phyloP scores from a whole-genome alignment of 1,140 invertebrate species.

The Drosophila kurseongensis region DNA sequence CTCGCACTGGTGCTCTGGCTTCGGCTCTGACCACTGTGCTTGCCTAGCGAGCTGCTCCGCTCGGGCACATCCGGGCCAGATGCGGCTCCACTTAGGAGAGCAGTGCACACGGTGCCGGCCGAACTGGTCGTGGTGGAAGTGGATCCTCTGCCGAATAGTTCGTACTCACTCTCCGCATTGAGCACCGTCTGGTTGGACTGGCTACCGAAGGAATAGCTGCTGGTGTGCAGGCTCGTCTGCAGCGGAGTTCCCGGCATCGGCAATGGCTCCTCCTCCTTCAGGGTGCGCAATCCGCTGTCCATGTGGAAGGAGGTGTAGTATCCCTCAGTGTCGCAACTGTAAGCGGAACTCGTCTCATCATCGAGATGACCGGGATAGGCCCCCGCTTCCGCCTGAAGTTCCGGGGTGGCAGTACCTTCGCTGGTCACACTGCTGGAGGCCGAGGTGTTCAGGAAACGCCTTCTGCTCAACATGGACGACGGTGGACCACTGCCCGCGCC shows the following conservation, averaged over 20 bases:
- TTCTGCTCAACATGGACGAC: constrained; percentile 88
- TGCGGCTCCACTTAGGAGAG: constrained; percentile 86
- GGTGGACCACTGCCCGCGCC: constrained; percentile 86
- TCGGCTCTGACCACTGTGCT: constrained; percentile 79
- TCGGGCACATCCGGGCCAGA: constrained; percentile 89
- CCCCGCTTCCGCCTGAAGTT: constrained; percentile 88
- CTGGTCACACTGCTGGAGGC: constrained; percentile 93
- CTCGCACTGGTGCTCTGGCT: constrained; percentile 85
- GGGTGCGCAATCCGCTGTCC: constrained; percentile 95
- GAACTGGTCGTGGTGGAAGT: constrained; percentile 96
- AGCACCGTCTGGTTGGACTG: constrained; percentile 86
- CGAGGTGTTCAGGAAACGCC: constrained; percentile 89
- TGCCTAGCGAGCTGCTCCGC: constrained; percentile 89
- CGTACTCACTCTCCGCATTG: constrained; percentile 93
- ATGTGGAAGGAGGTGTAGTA: constrained; percentile 99
- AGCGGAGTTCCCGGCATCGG: constrained; percentile 85
- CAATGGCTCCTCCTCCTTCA: constrained; percentile 92
- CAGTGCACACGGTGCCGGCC: constrained; percentile 94
- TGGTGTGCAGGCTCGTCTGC: constrained; percentile 87
- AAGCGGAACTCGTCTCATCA: constrained; percentile 96
- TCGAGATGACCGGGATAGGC: constrained; percentile 87
- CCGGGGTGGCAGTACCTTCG: constrained; percentile 93
- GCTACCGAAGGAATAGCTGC: constrained; percentile 85
- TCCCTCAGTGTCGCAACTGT: constrained; percentile 98
- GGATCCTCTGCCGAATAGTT: constrained; percentile 94